Conservation (phyloP, 2,113 vertebrate species). For the Brachypteracias leptosomus region DNA sequence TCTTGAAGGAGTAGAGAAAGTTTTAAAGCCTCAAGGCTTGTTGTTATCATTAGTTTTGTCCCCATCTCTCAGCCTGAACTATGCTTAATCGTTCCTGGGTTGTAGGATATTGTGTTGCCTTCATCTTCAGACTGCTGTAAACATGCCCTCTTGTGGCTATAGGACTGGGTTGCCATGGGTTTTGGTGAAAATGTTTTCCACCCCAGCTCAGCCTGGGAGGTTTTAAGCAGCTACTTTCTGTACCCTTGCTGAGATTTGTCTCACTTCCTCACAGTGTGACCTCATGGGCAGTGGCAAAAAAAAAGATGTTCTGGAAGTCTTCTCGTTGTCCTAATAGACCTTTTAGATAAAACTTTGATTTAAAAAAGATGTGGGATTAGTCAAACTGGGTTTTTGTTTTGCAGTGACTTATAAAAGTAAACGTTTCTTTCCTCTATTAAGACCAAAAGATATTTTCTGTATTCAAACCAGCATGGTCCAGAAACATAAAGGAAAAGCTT, state of each 20-base stretch:
- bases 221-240: not conserved
- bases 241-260: not conserved
- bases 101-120: fast-evolving
- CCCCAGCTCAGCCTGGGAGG: not conserved
- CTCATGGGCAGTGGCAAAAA: not conserved
- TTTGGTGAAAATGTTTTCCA: not conserved
- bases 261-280: not conserved
- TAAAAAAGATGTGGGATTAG: constrained; percentile 14
- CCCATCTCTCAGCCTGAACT: not conserved
- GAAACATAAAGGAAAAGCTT: not conserved
- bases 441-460: constrained; percentile 4
- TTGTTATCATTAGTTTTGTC: not conserved
- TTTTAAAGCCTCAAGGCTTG: not conserved
- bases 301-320: not conserved
- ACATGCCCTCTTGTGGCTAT: constrained; percentile 8
- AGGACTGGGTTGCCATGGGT: fast-evolving
- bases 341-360: not conserved
- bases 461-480: not conserved
- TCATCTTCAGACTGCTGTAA: not conserved
- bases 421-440: not conserved
- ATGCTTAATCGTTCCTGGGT: not conserved
- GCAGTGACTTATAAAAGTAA: not conserved
- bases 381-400: not conserved
- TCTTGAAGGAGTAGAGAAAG: not conserved
- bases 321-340: not conserved